phyloP scores from a whole-genome alignment of 2,888 invertebrate species.

The Tenthredo livida region DNA sequence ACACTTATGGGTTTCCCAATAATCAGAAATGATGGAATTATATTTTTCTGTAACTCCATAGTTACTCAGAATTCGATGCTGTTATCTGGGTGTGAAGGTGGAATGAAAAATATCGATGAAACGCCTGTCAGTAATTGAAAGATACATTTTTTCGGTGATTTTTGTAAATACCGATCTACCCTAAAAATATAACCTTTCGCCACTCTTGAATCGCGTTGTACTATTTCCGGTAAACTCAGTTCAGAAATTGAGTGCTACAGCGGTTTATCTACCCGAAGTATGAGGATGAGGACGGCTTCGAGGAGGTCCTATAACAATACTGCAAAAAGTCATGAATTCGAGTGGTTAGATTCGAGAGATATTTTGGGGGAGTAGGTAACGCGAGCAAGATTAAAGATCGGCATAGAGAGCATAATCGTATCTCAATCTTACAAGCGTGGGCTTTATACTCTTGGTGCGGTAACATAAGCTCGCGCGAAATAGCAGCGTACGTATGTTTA shows the following conservation, averaged over 20 bases:
- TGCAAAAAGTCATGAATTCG: slow-evolving; percentile 1
- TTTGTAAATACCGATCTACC: background rate
- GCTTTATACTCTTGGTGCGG: slow-evolving; percentile 17
- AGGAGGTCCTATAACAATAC: slow-evolving; percentile 29
- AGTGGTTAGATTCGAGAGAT: slow-evolving; percentile 4
- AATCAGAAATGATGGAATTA: background rate
- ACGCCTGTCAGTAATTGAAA: background rate
- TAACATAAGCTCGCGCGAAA: slow-evolving; percentile 43
- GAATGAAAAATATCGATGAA: background rate
- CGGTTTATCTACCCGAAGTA: background rate
- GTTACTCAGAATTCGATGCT: background rate
- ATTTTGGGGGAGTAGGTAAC: slow-evolving; percentile 9
- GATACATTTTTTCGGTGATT: background rate
- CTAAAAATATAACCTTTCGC: slow-evolving; percentile 3
- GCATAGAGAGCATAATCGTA: background rate
- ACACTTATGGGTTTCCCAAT: background rate
- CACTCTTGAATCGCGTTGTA: background rate
- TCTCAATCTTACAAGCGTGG: slow-evolving; percentile 27
- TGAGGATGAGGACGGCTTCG: background rate
- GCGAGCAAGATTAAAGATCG: slow-evolving; percentile 29
- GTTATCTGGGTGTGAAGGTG: background rate
- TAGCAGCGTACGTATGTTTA: slow-evolving; percentile 38
- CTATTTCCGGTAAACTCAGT: background rate
- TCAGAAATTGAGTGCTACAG: slow-evolving; percentile 21
- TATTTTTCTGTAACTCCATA: background rate